These are phyloP conservation scores for Sphecodes monilicornis DNA, from an alignment of 2,888 invertebrate species.

Conservation along the genomic window DNA sequence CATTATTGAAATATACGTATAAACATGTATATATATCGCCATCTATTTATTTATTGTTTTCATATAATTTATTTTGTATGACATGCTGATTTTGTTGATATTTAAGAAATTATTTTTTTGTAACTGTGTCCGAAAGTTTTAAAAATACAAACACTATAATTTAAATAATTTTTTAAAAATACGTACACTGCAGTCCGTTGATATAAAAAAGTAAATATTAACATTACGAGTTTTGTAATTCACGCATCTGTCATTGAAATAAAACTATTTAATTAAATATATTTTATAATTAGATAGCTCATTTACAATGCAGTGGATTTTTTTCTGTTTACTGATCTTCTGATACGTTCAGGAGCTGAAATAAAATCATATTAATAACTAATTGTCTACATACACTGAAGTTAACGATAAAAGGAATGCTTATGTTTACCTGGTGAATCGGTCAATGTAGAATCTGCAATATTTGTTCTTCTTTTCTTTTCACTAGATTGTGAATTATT, in stretches of 20 bases:
- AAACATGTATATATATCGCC: too few relatives aligned
- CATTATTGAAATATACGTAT: too few relatives aligned
- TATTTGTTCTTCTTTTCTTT: conserved; percentile 4
- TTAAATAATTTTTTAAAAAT: neutral
- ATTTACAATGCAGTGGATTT: neutral
- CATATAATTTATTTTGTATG: too few relatives aligned
- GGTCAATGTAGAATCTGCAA: conserved; percentile 51
- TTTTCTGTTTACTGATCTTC: conserved; percentile 43
- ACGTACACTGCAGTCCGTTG: neutral
- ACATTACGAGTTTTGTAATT: neutral
- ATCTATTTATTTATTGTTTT: too few relatives aligned
- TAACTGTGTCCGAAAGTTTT: neutral
- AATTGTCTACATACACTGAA: neutral
- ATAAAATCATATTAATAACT: conserved; percentile 34
- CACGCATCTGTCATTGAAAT: neutral
- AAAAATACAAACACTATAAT: neutral
- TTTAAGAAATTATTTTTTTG: too few relatives aligned
- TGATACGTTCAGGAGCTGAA: conserved; percentile 55
- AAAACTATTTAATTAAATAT: conserved; percentile 1
- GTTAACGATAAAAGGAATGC: conserved; percentile 15
- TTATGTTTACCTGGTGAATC: conserved; percentile 59
- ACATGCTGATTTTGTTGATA: too few relatives aligned
- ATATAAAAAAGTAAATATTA: neutral
- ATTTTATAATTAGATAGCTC: neutral
- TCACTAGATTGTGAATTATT: conserved; percentile 28